phyloP scores from a whole-genome alignment of 2,113 vertebrate genomes.

The Zosterops lateralis region DNA sequence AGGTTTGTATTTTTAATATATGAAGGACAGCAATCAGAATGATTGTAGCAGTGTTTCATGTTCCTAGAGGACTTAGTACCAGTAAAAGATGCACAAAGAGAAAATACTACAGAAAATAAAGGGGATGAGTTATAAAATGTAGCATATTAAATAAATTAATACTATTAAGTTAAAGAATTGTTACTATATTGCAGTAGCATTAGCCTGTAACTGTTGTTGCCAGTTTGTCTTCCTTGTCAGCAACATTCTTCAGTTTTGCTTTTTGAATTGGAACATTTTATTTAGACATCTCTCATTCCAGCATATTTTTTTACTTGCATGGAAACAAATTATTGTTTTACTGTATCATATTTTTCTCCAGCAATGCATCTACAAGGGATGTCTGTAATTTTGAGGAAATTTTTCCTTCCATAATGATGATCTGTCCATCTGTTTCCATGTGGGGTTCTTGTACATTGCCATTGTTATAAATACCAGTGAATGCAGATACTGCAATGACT shows the following conservation, averaged over 20 bases:
- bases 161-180: neutral
- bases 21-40: neutral
- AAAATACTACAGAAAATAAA: neutral
- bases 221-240: neutral
- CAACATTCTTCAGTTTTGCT: neutral
- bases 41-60: neutral
- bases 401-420: neutral
- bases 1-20: neutral
- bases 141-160: neutral
- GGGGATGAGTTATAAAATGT: neutral
- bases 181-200: neutral
- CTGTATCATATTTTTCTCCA: neutral
- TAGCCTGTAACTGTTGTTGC: neutral
- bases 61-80: neutral
- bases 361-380: neutral
- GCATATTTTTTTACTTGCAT: neutral
- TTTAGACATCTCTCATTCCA: neutral
- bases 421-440: neutral
- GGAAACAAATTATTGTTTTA: neutral
- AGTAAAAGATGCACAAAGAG: neutral
- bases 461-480: neutral
- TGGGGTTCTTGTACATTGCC: neutral
- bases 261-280: neutral
- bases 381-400: neutral
- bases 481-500: neutral